Evolutionary conservation across 2,888 invertebrate species (phyloP), one percentile per base, ranked within the genome.

Genomic region (Pseudanteris insignis): DNA sequence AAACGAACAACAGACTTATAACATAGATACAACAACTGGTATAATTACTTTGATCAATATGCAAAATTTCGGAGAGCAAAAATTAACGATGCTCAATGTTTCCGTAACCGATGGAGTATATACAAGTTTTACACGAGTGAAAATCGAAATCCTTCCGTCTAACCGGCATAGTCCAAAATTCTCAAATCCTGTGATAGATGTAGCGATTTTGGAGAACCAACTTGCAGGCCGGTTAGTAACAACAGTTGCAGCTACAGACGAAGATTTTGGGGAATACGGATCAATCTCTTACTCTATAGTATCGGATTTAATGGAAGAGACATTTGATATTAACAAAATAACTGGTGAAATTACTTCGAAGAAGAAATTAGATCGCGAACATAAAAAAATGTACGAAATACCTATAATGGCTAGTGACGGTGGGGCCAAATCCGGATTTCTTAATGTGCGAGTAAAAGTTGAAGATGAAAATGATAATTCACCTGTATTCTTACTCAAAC

Each of bases 101-200:
- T 96, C 96, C 1, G 96, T 94, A 26, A 92, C 93, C 47, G 97
- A 98, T 83, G 96, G 96, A 21, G 93, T 96, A 25, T 96, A 94
- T 82, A 94, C 94, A 4, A 91, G 88, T 65, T 96, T 91, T 81
- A 88, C 94, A 1, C 83, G 92, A 65, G 85, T 92, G 9, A 90
- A 90, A 82, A 88, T 93, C 37, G 86, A 89, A 71, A 84, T 90
- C 62, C 82, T 90, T 54, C 88, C 92, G 5, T 88, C 90, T 60
- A 96, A 96, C 82, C 84, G 85, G 66, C 86, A 88, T 77, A 84
- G 89, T 67, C 96, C 96, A 6, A 84, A 84, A 62, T 96, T 96
- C 80, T 84, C 87, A 9, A 88, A 91, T 74, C 82, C 87, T 1
- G 83, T 89, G 55, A 88, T 93, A 76, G 91, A 93, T 73, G 91